Conservation (phyloP, 1,140 invertebrate genomes). For the Brachionus sp. region DNA sequence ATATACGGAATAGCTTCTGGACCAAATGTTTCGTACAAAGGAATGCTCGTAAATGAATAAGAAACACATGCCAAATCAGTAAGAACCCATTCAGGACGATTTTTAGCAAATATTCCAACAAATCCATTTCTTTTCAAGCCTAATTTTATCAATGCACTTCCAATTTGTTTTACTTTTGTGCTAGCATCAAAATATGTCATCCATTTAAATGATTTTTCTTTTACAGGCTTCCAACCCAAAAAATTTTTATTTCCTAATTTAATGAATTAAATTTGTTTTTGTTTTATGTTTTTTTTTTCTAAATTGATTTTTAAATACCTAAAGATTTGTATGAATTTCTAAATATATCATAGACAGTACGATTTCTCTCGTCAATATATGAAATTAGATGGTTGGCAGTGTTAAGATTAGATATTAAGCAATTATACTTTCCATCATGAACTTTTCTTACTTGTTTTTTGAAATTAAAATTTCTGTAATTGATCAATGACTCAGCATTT, state of each 20-base stretch:
- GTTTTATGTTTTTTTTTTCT: background rate
- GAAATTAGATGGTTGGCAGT: background rate
- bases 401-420: background rate
- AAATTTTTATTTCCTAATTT: background rate
- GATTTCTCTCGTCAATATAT: background rate
- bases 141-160: background rate
- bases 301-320: background rate
- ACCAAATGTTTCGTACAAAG: constrained; percentile 43
- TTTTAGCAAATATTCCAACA: constrained; percentile 40
- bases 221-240: background rate
- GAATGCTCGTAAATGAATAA: constrained; percentile 19
- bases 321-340: background rate
- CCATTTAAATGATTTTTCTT: background rate
- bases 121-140: background rate
- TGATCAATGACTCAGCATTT: background rate
- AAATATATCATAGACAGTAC: background rate
- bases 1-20: constrained; percentile 9
- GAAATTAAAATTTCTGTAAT: background rate
- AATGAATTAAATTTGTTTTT: no score
- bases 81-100: constrained; percentile 39
- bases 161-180: background rate
- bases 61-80: constrained; percentile 6
- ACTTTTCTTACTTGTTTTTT: background rate
- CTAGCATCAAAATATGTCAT: background rate
- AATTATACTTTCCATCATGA: background rate